Percentiles rank a stretch among this genome's conserved stretches.
Evolutionary conservation across 1,140 invertebrate genomes (phyloP).

Genomic region (Myzus persicae): DNA sequence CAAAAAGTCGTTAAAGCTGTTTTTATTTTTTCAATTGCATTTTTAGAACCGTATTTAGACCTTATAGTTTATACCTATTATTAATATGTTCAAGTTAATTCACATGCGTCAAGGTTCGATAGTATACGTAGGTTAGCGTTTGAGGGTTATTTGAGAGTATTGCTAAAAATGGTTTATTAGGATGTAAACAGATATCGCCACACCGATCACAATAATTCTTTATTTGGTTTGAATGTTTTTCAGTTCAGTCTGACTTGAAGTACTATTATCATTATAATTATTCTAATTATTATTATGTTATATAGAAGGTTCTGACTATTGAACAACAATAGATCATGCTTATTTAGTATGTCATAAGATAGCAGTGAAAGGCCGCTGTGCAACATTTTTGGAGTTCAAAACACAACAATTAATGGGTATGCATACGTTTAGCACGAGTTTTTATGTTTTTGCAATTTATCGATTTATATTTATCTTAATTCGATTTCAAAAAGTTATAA

Average conservation of each 20-base stretch:
- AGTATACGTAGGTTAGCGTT: not conserved
- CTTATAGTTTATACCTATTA: too few species aligned
- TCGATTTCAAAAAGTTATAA: too few species aligned
- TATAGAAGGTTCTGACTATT: not conserved
- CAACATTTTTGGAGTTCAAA: too few species aligned
- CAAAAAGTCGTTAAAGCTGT: not conserved
- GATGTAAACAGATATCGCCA: not conserved
- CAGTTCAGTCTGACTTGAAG: not conserved
- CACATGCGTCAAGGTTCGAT: not conserved
- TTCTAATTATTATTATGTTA: too few species aligned
- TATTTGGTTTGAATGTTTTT: not conserved
- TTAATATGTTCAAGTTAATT: not conserved
- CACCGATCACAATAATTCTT: not conserved
- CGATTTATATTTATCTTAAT: too few species aligned
- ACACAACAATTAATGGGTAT: too few species aligned
- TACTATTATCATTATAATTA: not conserved
- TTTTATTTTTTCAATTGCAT: not conserved
- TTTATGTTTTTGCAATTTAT: too few species aligned
- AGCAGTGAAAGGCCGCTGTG: not conserved
- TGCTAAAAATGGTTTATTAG: not conserved
- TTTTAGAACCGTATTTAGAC: not conserved
- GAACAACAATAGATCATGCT: not conserved
- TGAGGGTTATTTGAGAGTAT: not conserved
- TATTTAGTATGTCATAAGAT: not conserved
- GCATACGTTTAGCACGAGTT: too few species aligned